Evolutionary conservation across 2,113 vertebrate species (phyloP), one percentile per base, ranked within the genome.

Genomic region (Tupaia chinensis): DNA sequence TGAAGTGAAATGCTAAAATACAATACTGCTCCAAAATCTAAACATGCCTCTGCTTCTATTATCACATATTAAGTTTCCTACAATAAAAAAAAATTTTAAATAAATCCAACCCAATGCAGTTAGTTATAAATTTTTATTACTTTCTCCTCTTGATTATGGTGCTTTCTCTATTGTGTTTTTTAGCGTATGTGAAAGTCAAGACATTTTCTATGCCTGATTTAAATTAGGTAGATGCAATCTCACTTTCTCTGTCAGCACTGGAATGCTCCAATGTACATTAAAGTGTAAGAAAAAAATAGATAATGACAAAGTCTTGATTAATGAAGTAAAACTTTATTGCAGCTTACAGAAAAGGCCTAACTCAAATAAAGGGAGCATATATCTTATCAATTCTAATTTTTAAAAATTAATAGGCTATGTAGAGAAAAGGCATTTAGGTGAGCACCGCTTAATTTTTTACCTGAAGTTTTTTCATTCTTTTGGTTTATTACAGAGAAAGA

Each of bases 251-350:
- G 34, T 82, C 54, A 60, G 15, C 82, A 94, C 0, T 61, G n/a
- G 74, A 73, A 2, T 72, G 12, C 20, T 78, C 72, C 77, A 78
- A 60, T 32, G 20, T 22, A 70, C 6, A 63, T 86, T 70, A 85
- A 90, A 74, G 81, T 65, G 25, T 27, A 82, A 90, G 56, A 54
- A 61, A 86, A 78, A 81, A 86, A 74, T 15, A 9, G 32, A 63
- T 91, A 94, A 85, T 63, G 16, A 82, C 84, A 95, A 78, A 10
- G 5, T 60, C 32, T 87, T 74, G 10, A 89, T 87, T n/a, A 83
- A 69, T 68, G 15, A 34, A 93, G 19, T 87, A 78, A 84, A 73
- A 78, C 29, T 63, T 95, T 70, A 86, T 72, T n/a, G 91, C 23
- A 92, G 22, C 70, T 81, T 34, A 70, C 6, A 70, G 54, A 32